Evolutionary conservation across 2,113 vertebrate genomes (phyloP).

Genomic region (Ancistrus triradiatus): DNA sequence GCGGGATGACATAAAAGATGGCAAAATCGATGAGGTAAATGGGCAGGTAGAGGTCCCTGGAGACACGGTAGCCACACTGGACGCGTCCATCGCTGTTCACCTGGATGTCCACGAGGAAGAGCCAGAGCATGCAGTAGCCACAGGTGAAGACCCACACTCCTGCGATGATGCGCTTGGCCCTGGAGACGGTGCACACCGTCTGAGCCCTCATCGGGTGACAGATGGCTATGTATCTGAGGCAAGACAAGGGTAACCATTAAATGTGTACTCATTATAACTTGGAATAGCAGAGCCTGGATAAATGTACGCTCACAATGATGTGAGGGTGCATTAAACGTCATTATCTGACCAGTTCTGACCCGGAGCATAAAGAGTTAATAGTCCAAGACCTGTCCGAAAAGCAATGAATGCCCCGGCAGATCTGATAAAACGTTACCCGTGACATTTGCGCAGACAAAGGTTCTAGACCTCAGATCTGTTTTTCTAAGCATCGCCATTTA

Average conservation of each 20-base stretch:
- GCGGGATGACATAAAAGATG: constrained; percentile 72
- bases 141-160: constrained; percentile 71
- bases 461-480: no score
- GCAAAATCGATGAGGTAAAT: constrained; percentile 80
- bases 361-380: background rate
- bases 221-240: constrained; percentile 72
- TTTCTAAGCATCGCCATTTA: no score
- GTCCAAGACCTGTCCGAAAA: background rate
- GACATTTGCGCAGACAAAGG: background rate
- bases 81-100: constrained; percentile 55
- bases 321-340: background rate
- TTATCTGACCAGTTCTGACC: background rate
- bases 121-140: constrained; percentile 76
- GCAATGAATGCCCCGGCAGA: background rate
- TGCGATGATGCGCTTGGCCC: constrained; percentile 70
- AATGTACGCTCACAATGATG: background rate
- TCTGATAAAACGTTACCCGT: background rate
- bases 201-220: constrained; percentile 75
- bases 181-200: constrained; percentile 69
- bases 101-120: constrained; percentile 78
- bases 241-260: no score
- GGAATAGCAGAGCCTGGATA: background rate
- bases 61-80: constrained; percentile 75
- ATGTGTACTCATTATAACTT: no score
- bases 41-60: constrained; percentile 76